phyloP scores from a whole-genome alignment of 2,797 vertebrate species.

The Acanthis flammea region DNA sequence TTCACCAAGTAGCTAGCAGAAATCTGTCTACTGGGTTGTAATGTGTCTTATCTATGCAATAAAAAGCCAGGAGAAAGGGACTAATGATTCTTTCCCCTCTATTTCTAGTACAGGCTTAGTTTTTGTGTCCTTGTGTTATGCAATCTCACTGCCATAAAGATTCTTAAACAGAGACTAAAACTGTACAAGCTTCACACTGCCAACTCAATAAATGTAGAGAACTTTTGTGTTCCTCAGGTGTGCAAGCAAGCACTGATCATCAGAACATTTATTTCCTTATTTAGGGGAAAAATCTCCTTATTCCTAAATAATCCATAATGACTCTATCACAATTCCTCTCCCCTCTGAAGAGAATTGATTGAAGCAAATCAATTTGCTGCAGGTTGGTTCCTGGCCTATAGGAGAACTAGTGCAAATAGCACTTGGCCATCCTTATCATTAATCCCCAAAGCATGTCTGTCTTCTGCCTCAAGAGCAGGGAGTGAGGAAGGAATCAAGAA shows the following conservation, averaged over 20 bases:
- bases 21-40: background rate
- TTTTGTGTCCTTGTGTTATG: background rate
- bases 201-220: background rate
- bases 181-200: background rate
- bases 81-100: background rate
- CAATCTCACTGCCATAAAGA: background rate
- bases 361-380: background rate
- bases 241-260: background rate
- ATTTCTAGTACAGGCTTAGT: background rate
- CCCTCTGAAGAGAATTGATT: background rate
- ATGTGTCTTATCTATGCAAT: background rate
- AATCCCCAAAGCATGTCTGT: background rate
- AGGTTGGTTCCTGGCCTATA: background rate
- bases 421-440: background rate
- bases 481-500: background rate
- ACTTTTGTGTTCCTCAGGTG: background rate
- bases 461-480: background rate
- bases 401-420: background rate
- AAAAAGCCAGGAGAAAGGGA: background rate
- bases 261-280: background rate
- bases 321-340: background rate
- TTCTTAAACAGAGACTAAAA: background rate
- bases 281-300: background rate
- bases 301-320: background rate
- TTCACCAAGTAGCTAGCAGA: background rate